Conservation (phyloP, 2,797 vertebrate species). For the Microctenopoma lineatum region DNA sequence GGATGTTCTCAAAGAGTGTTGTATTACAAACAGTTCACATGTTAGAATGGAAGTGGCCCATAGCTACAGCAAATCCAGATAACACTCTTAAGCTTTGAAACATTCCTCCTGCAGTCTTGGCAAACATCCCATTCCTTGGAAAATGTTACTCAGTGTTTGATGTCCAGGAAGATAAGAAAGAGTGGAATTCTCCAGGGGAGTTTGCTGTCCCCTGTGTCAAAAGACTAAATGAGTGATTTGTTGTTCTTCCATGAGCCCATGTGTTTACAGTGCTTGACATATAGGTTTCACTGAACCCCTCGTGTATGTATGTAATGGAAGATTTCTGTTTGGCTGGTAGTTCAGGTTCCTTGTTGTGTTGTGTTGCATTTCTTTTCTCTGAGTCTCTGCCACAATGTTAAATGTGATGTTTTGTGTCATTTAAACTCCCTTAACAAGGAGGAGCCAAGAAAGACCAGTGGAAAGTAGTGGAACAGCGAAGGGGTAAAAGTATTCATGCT, state of each 20-base stretch:
- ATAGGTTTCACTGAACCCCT: background rate
- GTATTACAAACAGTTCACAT: slow-evolving; percentile 28
- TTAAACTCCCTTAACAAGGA: slow-evolving; percentile 79
- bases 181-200: slow-evolving; percentile 32
- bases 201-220: slow-evolving; percentile 34
- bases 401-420: slow-evolving; percentile 37
- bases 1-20: slow-evolving; percentile 24
- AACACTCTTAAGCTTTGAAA: slow-evolving; percentile 47
- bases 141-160: slow-evolving; percentile 60
- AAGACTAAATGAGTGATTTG: slow-evolving; percentile 13
- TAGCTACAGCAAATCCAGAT: slow-evolving; percentile 53
- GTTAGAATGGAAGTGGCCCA: slow-evolving; percentile 47
- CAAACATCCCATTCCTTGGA: slow-evolving; percentile 39
- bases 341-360: background rate
- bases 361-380: background rate
- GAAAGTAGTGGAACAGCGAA: slow-evolving; percentile 39
- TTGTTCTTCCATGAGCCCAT: background rate
- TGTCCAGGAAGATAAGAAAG: slow-evolving; percentile 58
- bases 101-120: slow-evolving; percentile 53
- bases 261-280: background rate
- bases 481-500: slow-evolving; percentile 31
- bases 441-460: slow-evolving; percentile 56
- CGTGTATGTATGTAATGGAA: background rate
- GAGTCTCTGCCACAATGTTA: slow-evolving; percentile 4
- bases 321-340: background rate